These are phyloP conservation scores for Coregonus clupeaformis DNA, from an alignment of 2,113 vertebrate genomes.

Conservation along the genomic window DNA sequence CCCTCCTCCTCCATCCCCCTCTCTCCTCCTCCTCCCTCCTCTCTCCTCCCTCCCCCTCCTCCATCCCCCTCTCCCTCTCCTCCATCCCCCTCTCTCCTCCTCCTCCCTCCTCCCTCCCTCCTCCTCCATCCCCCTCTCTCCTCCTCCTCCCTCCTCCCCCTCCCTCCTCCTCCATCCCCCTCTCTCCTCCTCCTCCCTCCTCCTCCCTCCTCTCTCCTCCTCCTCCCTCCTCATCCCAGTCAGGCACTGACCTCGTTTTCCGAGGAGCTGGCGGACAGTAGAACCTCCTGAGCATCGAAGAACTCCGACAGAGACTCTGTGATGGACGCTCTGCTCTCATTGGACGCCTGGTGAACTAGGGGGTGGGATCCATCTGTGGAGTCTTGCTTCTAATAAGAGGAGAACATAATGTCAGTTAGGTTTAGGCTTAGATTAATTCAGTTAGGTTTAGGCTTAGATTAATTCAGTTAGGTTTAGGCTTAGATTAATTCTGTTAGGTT, in stretches of 20 bases:
- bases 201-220: too few relatives aligned
- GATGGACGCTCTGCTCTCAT: conserved; percentile 90
- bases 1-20: too few relatives aligned
- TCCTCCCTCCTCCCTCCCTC: too few relatives aligned
- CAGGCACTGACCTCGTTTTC: conserved; percentile 88
- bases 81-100: too few relatives aligned
- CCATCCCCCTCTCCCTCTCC: too few relatives aligned
- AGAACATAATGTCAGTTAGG: conserved; percentile 37
- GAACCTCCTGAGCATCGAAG: conserved; percentile 95
- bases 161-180: too few relatives aligned
- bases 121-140: too few relatives aligned
- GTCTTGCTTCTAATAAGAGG: conserved; percentile 76
- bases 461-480: neutral
- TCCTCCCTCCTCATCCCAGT: neutral
- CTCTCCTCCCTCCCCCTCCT: too few relatives aligned
- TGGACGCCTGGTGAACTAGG: conserved; percentile 90
- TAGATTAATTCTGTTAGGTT: neutral
- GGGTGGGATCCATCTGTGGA: conserved; percentile 76
- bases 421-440: conserved; percentile 2
- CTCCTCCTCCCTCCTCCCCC: too few relatives aligned
- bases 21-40: neutral
- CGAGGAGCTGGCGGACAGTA: conserved; percentile 94
- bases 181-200: neutral
- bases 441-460: neutral
- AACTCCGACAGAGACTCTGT: conserved; percentile 95